phyloP scores from a whole-genome alignment of 2,113 vertebrate genomes.

The Microtus oregoni region DNA sequence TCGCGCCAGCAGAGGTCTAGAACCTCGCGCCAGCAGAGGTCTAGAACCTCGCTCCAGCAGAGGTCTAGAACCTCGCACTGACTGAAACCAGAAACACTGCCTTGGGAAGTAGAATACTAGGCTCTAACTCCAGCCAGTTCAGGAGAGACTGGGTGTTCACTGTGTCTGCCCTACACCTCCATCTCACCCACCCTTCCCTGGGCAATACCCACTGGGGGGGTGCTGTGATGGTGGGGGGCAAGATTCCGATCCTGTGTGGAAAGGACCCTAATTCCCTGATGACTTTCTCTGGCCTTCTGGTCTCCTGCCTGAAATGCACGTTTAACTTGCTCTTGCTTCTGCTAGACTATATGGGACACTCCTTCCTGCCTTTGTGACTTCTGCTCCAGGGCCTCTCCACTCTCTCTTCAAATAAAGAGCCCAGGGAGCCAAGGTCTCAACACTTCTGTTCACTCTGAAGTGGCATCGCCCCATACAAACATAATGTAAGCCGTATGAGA shows the following conservation, averaged over 20 bases:
- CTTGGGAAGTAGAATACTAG: neutral
- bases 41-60: neutral
- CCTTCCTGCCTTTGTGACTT: neutral
- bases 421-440: neutral
- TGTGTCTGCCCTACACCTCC: neutral
- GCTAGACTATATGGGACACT: neutral
- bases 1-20: neutral
- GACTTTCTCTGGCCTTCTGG: neutral
- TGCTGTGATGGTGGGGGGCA: neutral
- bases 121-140: neutral
- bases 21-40: neutral
- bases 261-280: neutral
- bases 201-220: neutral
- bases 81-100: neutral
- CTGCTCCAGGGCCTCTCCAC: neutral
- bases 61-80: neutral
- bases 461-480: neutral
- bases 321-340: neutral
- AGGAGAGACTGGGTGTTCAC: too few species aligned
- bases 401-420: neutral
- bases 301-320: neutral
- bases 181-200: neutral
- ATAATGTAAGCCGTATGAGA: neutral
- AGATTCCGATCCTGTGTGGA: neutral
- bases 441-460: neutral